Conservation (phyloP, 2,888 invertebrate genomes). For the Thereva unica region DNA sequence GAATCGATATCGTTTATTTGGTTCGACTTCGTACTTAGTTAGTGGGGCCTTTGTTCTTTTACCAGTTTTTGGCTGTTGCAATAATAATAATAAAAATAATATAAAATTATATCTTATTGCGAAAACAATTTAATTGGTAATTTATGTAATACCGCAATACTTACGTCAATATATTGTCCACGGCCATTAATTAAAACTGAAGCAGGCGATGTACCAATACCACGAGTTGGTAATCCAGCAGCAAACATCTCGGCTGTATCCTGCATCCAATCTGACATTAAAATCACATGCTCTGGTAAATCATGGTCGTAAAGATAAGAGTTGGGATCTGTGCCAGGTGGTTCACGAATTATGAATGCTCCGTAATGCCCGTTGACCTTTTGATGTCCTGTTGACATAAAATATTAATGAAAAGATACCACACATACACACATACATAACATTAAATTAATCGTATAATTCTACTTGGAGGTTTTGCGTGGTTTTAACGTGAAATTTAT, state of each 20-base stretch:
- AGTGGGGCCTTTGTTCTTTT: slow-evolving; percentile 44
- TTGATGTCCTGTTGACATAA: slow-evolving; percentile 64
- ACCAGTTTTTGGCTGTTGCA: neutral
- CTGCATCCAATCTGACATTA: slow-evolving; percentile 79
- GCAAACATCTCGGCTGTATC: slow-evolving; percentile 58
- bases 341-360: slow-evolving; percentile 70
- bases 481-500: too few relatives aligned
- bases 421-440: too few relatives aligned
- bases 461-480: too few relatives aligned
- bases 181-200: slow-evolving; percentile 51
- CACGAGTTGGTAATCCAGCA: slow-evolving; percentile 48
- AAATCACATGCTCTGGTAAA: slow-evolving; percentile 68
- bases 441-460: too few relatives aligned
- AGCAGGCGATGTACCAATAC: slow-evolving; percentile 46
- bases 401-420: slow-evolving; percentile 3
- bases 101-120: too few relatives aligned
- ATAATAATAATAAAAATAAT: slow-evolving; percentile 9
- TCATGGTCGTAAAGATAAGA: slow-evolving; percentile 73
- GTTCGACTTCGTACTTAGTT: slow-evolving; percentile 47
- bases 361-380: slow-evolving; percentile 81
- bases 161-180: slow-evolving; percentile 47
- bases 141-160: neutral
- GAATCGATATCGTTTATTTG: slow-evolving; percentile 53
- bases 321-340: slow-evolving; percentile 65
- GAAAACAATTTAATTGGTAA: too few relatives aligned